A percentile compares a stretch with the other conserved stretches of the same genome.
phyloP scores from a whole-genome alignment of 2,113 vertebrate genomes.

The Galbula dea region DNA sequence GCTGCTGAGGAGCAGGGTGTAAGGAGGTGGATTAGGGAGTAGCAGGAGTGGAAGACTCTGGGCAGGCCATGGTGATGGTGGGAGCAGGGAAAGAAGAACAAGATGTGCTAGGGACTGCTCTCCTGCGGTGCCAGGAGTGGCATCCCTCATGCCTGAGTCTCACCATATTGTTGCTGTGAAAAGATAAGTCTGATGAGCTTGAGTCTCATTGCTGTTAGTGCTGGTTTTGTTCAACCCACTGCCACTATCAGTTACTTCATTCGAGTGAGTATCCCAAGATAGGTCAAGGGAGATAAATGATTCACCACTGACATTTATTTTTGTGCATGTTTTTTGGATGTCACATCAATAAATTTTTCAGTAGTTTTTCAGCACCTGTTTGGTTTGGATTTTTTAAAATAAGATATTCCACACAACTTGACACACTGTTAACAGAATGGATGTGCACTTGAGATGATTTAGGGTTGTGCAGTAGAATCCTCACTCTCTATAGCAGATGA shows the following conservation, averaged over 20 bases:
- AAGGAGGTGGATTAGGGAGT: neutral
- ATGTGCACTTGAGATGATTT: neutral
- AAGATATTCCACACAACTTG: neutral
- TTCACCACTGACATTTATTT: neutral
- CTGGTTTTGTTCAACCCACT: neutral
- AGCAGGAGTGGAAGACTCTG: neutral
- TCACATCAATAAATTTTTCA: neutral
- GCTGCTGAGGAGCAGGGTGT: neutral
- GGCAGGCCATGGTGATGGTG: neutral
- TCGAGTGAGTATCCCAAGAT: neutral
- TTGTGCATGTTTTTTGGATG: neutral
- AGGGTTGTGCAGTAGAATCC: neutral
- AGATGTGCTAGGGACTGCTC: neutral
- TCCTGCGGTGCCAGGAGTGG: neutral
- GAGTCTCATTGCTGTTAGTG: neutral
- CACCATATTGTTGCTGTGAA: neutral
- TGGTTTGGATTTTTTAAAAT: neutral
- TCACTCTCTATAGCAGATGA: neutral
- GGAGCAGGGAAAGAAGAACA: neutral
- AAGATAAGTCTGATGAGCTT: neutral
- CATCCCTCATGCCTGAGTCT: neutral
- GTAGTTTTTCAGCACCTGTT: neutral
- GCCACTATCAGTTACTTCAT: neutral
- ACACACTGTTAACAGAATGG: neutral
- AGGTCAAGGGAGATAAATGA: neutral